A percentile compares a stretch with the other conserved stretches of the same genome.
phyloP scores from a whole-genome alignment of 92 coral and sea anemone species.

The Pocillopora meandrina region DNA sequence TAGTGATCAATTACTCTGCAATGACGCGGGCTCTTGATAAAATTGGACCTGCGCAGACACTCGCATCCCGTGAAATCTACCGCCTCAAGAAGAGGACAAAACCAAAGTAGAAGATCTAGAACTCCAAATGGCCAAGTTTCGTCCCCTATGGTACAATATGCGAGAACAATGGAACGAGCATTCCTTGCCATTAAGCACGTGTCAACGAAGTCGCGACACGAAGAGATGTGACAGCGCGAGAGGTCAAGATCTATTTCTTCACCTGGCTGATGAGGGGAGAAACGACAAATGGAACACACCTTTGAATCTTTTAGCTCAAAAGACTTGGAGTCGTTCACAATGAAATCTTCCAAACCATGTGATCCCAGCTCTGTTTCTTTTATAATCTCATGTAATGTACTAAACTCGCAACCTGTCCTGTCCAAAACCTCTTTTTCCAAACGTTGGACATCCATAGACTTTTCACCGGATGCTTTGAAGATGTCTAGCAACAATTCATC shows the following conservation, averaged over 20 bases:
- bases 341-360: constrained; percentile 5
- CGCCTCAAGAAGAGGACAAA: constrained; percentile 8
- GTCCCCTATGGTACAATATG: background rate
- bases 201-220: background rate
- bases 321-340: constrained; percentile 11
- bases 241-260: constrained; percentile 9
- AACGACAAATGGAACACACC: no score
- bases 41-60: background rate
- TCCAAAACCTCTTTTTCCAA: background rate
- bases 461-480: background rate
- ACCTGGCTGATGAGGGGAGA: background rate
- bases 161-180: background rate
- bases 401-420: constrained; percentile 13
- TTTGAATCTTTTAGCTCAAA: background rate
- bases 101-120: constrained; percentile 18
- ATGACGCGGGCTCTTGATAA: no score
- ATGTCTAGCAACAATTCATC: constrained; percentile 23
- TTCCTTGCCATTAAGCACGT: constrained; percentile 2
- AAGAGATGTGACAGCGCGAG: constrained; percentile 1
- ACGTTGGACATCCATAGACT: background rate
- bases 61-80: constrained; percentile 1
- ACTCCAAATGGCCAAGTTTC: background rate
- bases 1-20: no score
- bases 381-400: background rate
- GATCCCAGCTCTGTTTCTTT: constrained; percentile 4